phyloP scores from a whole-genome alignment of 35 echinoderm and acorn worm species.

The Heliocidaris erythrogramma region DNA sequence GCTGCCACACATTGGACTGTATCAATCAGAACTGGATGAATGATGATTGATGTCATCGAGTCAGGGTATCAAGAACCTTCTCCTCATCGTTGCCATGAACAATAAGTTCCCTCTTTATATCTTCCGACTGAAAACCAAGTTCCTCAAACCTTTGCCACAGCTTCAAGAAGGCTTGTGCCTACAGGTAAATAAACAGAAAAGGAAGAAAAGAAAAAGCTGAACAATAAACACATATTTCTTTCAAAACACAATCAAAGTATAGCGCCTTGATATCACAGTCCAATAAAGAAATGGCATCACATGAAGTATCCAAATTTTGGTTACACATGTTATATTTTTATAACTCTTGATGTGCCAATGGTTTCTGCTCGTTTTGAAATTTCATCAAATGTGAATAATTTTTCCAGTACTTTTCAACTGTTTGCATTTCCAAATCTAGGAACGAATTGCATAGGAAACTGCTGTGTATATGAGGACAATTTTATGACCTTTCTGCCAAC shows the following conservation, averaged over 20 bases:
- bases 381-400: too few relatives aligned
- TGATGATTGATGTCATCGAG: constrained; percentile 32
- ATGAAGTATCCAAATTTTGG: background rate
- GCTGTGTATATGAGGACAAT: too few relatives aligned
- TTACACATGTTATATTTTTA: too few relatives aligned
- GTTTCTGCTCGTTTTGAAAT: too few relatives aligned
- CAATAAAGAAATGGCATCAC: background rate
- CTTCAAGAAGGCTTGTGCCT: constrained; percentile 77
- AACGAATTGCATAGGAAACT: too few relatives aligned
- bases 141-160: constrained; percentile 84
- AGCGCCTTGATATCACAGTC: background rate
- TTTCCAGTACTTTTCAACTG: too few relatives aligned
- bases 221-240: too few relatives aligned
- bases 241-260: too few relatives aligned
- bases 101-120: constrained; percentile 86
- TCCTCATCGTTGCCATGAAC: constrained; percentile 83
- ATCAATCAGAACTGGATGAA: background rate
- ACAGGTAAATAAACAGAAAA: background rate
- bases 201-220: background rate
- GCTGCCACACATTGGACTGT: background rate
- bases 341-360: too few relatives aligned
- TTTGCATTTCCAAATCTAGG: too few relatives aligned
- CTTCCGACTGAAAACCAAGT: constrained; percentile 89
- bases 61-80: constrained; percentile 86
- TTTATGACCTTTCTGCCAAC: too few relatives aligned